Base-by-base conservation (phyloP, 2,888 invertebrate genomes). In the Crematogaster levior region DNA sequence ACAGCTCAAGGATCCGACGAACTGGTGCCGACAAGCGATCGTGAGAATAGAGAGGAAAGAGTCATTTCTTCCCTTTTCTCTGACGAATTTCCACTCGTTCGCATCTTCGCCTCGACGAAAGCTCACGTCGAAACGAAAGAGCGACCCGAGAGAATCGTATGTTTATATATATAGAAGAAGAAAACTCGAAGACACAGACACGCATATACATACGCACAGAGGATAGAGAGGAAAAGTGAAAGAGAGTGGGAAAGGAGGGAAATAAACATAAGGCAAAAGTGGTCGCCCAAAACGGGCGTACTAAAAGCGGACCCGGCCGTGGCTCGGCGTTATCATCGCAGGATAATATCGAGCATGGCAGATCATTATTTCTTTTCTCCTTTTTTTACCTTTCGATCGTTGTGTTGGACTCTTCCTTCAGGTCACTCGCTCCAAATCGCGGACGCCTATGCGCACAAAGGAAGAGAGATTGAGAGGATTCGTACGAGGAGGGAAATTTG, bases 1-100 rank as follows among this genome's bases (percentile, higher is more conserved):
- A 81, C 75, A 68, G 79, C 86, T 80, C 89, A 86, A 83, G 89
- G 83, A 85, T 84, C 79, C 70, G 84, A 87, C 91, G 43, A 89
- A 91, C 90, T 85, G 90, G 91, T 89, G 90, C 92, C 94, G 93
- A 93, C 91, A 94, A 94, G 93, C 92, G 93, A 93, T 93, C 91
- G 90, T 92, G 91, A 91, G 92, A 92, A 91, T 80, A 90, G 87
- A 87, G 88, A 84, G 84, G 84, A 85, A 86, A 88, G 75, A 83
- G 72, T 77, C 72, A 82, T 87, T 86, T 86, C 86, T 86, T 84
- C 85, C 88, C 85, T 73, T 88, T 89, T 89, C 84, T 85, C 84
- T 84, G 72, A 77, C 84, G 84, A 83, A 82, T 84, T 85, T 88
- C 84, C 89, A 83, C 43, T 77, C 70, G 63, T 40, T 66, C 66